Percentiles rank a stretch among this genome's conserved stretches.
These are phyloP conservation scores for Amazona vittata DNA, from an alignment of 2,113 vertebrate species.

Conservation along the genomic window DNA sequence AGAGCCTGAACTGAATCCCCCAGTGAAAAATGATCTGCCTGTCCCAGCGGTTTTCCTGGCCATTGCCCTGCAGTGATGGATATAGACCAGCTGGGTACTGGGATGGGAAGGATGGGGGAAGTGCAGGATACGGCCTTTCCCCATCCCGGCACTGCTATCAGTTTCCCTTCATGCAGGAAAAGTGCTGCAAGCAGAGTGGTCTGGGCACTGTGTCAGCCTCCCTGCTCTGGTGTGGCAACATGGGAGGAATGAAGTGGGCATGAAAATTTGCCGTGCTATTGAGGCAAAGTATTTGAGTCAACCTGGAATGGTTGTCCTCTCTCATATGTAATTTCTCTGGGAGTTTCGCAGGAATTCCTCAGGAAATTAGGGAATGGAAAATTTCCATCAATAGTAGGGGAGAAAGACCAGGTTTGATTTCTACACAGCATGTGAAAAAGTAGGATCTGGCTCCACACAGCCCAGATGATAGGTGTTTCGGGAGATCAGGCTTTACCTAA, in stretches of 20 bases:
- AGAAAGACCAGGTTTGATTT: fast-evolving
- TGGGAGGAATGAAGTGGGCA: background rate
- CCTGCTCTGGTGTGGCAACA: fast-evolving
- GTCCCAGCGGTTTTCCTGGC: background rate
- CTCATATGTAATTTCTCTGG: background rate
- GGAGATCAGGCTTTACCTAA: background rate
- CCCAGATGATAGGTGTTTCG: background rate
- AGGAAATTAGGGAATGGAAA: background rate
- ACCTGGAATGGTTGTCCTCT: background rate
- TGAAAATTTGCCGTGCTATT: background rate
- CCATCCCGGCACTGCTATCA: background rate
- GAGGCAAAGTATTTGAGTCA: background rate
- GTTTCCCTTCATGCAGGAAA: background rate
- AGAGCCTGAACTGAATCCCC: constrained; percentile 41
- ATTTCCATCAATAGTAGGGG: fast-evolving
- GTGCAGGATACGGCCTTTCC: background rate
- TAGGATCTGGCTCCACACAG: background rate
- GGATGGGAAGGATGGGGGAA: background rate
- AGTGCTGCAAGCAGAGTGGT: background rate
- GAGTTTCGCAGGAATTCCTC: background rate
- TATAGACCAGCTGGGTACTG: background rate
- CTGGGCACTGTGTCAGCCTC: fast-evolving
- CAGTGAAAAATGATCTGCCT: constrained; percentile 19
- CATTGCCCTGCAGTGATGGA: background rate
- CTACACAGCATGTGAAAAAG: background rate